Percentiles rank a stretch among this genome's conserved stretches.
These are phyloP conservation scores for Heterodera schachtii DNA, from an alignment of 1,140 invertebrate genomes.

Conservation along the genomic window DNA sequence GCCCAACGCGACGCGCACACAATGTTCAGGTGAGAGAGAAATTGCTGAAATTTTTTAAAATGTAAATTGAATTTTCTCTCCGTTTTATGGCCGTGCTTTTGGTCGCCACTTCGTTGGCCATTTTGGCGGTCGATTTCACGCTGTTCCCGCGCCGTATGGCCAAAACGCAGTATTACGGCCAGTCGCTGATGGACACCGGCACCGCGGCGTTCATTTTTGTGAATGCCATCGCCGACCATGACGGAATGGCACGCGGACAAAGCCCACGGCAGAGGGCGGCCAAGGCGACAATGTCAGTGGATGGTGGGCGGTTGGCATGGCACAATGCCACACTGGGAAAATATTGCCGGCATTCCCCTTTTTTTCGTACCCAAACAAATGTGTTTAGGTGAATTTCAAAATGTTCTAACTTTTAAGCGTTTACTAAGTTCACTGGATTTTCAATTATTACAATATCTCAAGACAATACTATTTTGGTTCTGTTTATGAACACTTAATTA, in stretches of 20 bases:
- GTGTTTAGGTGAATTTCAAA: too few species aligned
- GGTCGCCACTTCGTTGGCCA: constrained; percentile 78
- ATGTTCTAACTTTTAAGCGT: too few species aligned
- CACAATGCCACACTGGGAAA: too few species aligned
- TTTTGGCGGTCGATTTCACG: constrained; percentile 88
- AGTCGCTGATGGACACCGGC: constrained; percentile 89
- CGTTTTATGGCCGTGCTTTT: constrained; percentile 68
- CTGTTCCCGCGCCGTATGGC: constrained; percentile 81
- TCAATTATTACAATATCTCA: too few species aligned
- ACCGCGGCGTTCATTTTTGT: constrained; percentile 85
- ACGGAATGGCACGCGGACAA: constrained; percentile 1
- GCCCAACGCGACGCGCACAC: constrained; percentile 14
- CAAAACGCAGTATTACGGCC: constrained; percentile 84
- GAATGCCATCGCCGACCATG: constrained; percentile 65
- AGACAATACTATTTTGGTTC: too few species aligned
- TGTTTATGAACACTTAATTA: too few species aligned
- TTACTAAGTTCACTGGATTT: too few species aligned
- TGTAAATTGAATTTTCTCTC: background rate
- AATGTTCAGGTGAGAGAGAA: constrained; percentile 21
- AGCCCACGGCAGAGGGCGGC: constrained; percentile 14
- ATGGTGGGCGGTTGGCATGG: too few species aligned
- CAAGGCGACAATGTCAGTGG: constrained; percentile 13
- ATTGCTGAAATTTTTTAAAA: too few species aligned
- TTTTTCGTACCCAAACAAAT: too few species aligned
- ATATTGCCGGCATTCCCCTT: background rate